phyloP scores from a whole-genome alignment of 2,888 invertebrate genomes.

The Rhagophthalmus giganteus region DNA sequence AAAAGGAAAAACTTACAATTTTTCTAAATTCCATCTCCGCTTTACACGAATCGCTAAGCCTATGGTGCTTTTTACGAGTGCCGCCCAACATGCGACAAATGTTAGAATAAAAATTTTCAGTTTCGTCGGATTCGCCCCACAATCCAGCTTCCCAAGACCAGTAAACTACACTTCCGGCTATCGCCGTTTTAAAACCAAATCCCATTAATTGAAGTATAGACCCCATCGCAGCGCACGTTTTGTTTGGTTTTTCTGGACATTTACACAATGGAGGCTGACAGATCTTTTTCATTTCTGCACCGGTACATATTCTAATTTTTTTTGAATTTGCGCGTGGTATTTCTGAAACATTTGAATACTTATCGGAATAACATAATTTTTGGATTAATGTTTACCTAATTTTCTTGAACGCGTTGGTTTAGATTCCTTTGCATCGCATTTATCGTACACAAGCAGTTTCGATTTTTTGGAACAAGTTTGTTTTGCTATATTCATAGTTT shows the following conservation, averaged over 20 bases:
- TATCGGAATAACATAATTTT: no score
- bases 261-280: conserved; percentile 48
- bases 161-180: conserved; percentile 52
- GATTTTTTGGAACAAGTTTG: no score
- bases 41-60: conserved; percentile 41
- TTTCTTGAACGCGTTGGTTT: no score
- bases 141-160: conserved; percentile 54
- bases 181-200: conserved; percentile 48
- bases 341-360: conserved; percentile 15
- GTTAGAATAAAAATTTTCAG: conserved; percentile 50
- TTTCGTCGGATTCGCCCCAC: conserved; percentile 54
- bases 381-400: no score
- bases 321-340: conserved; percentile 33
- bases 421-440: no score
- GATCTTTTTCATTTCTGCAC: conserved; percentile 49
- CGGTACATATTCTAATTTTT: conserved; percentile 51
- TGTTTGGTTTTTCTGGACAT: conserved; percentile 40
- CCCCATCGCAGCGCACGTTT: conserved; percentile 22
- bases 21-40: conserved; percentile 41
- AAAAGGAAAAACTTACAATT: conserved; percentile 38
- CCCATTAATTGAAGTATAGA: conserved; percentile 11
- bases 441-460: no score
- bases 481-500: no score
- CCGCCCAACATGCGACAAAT: conserved; percentile 35
- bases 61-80: conserved; percentile 3